phyloP scores from a whole-genome alignment of 2,888 invertebrate genomes.

The Scrobipalpa costella region DNA sequence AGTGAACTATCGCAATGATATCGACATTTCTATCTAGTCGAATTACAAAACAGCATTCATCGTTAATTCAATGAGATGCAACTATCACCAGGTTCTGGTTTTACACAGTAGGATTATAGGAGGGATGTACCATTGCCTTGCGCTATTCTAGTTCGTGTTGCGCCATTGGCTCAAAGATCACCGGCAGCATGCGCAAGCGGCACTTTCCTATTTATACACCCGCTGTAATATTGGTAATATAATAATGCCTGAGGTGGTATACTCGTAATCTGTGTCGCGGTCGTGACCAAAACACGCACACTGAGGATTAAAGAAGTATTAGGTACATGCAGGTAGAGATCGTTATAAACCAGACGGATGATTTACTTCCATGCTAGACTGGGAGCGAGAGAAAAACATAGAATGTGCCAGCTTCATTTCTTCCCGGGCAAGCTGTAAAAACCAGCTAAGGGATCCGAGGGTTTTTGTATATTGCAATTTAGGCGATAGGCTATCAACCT shows the following conservation, averaged over 20 bases:
- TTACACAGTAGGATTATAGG: neutral
- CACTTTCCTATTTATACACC: conserved; percentile 37
- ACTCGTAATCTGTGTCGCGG: conserved; percentile 22
- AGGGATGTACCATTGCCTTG: conserved; percentile 5
- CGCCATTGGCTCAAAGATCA: conserved; percentile 42
- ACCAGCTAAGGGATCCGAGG: too few species aligned
- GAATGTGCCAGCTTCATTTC: too few species aligned
- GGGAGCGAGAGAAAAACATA: too few species aligned
- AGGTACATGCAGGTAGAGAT: neutral
- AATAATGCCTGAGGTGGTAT: conserved; percentile 31
- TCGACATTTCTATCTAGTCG: neutral
- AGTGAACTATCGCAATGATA: conserved; percentile 4
- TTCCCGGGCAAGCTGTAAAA: too few species aligned
- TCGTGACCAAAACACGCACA: conserved; percentile 16
- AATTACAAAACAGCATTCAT: conserved; percentile 5
- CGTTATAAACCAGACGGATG: neutral
- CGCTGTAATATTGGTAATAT: conserved; percentile 33
- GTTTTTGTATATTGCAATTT: too few species aligned
- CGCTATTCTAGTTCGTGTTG: conserved; percentile 45
- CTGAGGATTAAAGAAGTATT: neutral
- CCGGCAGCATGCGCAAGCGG: conserved; percentile 31
- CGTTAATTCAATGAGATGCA: neutral
- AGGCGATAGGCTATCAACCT: too few species aligned
- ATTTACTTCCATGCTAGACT: too few species aligned
- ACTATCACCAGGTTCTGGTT: neutral